Conservation (phyloP, 2,113 vertebrate genomes). For the Nasalis larvatus region DNA sequence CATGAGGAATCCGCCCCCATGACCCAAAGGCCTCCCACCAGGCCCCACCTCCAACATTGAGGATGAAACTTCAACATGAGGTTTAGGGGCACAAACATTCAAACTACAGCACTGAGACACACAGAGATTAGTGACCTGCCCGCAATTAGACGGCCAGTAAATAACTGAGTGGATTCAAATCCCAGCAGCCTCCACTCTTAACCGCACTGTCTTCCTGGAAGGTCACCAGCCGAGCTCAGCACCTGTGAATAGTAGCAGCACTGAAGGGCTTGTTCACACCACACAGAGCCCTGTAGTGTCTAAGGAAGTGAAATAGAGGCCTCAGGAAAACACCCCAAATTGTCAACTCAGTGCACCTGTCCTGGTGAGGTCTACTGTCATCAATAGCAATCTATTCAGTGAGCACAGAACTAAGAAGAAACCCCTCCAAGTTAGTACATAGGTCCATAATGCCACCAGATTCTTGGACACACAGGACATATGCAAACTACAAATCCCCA, state of each 20-base stretch:
- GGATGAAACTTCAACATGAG: background rate
- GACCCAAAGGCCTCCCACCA: background rate
- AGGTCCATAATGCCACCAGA: background rate
- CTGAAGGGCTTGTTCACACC: too few species aligned
- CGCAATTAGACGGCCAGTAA: rapidly evolving
- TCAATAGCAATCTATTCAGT: background rate
- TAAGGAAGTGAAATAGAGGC: background rate
- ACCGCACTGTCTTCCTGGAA: background rate
- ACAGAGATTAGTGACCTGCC: background rate
- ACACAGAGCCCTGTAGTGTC: background rate
- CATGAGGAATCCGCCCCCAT: background rate
- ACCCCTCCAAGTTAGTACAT: rapidly evolving
- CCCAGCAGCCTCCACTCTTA: background rate
- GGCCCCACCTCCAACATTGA: background rate
- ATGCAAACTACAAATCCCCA: rapidly evolving
- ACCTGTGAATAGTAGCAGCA: rapidly evolving
- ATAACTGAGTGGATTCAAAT: background rate
- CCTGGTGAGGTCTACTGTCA: background rate
- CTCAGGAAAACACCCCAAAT: rapidly evolving
- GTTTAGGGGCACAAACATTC: background rate
- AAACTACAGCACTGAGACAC: background rate
- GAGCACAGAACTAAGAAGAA: background rate
- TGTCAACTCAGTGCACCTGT: background rate
- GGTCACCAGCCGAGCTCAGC: rapidly evolving
- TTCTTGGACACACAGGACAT: background rate